Evolutionary conservation across 2,113 vertebrate genomes (phyloP).

Genomic region (Cavia aperea): DNA sequence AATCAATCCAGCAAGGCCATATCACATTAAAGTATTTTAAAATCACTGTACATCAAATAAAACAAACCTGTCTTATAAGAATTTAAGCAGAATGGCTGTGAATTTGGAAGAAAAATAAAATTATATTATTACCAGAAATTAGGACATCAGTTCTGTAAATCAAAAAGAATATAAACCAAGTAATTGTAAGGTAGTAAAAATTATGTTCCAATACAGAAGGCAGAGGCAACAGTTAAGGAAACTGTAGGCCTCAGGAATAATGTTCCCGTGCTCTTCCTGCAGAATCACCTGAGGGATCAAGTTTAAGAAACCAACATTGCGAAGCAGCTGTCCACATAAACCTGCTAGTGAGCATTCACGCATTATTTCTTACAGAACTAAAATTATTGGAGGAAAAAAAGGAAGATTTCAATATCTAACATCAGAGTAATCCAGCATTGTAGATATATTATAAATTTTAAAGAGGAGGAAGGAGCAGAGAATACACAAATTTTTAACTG

Average conservation of each 20-base stretch:
- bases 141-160: neutral
- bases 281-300: neutral
- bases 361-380: neutral
- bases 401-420: neutral
- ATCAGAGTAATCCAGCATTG: neutral
- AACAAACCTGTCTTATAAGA: neutral
- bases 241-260: neutral
- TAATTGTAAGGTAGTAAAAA: neutral
- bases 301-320: neutral
- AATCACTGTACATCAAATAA: neutral
- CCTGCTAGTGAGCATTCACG: neutral
- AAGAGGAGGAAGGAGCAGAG: neutral
- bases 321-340: neutral
- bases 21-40: neutral
- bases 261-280: neutral
- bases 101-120: conserved; percentile 2
- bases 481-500: neutral
- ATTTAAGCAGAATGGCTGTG: neutral
- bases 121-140: neutral
- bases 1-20: neutral
- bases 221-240: neutral
- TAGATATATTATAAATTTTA: neutral
- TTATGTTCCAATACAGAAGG: neutral
- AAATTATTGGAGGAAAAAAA: neutral
- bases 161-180: neutral